Percentiles rank a stretch among this genome's conserved stretches.
phyloP scores from a whole-genome alignment of 2,797 vertebrate species.

The Erethizon dorsatum region DNA sequence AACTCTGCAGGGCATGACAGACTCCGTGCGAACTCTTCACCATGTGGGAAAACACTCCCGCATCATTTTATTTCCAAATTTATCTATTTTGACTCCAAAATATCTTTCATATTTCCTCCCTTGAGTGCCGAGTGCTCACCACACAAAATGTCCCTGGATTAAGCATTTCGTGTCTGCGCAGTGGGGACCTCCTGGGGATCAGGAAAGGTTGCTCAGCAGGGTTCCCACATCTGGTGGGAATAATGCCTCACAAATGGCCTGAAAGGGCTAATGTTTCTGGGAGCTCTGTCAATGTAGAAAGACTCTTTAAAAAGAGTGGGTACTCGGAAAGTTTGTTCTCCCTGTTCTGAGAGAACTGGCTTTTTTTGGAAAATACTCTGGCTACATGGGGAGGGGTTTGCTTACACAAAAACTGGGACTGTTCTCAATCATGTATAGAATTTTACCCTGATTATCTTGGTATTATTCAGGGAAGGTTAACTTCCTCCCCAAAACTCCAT shows the following conservation, averaged over 20 bases:
- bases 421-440: background rate
- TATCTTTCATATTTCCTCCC: background rate
- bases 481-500: background rate
- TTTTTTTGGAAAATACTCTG: background rate
- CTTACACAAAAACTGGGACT: background rate
- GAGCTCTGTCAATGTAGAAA: background rate
- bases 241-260: background rate
- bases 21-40: background rate
- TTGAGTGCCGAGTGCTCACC: background rate
- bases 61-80: constrained; percentile 13
- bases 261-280: background rate
- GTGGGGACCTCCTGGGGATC: background rate
- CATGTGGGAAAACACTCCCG: background rate
- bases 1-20: background rate
- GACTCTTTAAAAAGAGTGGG: background rate
- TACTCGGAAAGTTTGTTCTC: background rate
- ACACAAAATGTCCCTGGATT: background rate
- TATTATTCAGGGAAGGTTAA: background rate
- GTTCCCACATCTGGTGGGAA: background rate
- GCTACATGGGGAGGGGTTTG: background rate
- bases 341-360: background rate
- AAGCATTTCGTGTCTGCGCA: background rate
- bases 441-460: background rate
- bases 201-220: background rate
- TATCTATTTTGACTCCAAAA: constrained; percentile 28